phyloP scores from a whole-genome alignment of 2,888 invertebrate species.

The Cheilosia scutellata region DNA sequence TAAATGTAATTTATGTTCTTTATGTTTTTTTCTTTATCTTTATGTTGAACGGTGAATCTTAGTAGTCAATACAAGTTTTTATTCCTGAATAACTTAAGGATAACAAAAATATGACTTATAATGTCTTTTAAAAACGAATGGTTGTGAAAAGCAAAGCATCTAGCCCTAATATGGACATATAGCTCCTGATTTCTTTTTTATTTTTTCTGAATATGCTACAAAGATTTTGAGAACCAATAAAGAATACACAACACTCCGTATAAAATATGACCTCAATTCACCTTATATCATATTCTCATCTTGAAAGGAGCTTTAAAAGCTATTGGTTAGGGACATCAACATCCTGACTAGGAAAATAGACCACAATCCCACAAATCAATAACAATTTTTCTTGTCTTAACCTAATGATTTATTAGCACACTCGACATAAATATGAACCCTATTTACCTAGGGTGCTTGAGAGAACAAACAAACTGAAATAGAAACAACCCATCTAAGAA shows the following conservation, averaged over 20 bases:
- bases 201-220: too few relatives aligned
- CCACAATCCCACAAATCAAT: constrained; percentile 55
- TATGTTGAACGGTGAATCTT: too few relatives aligned
- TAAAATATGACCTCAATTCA: neutral
- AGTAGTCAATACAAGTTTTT: too few relatives aligned
- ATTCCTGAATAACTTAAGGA: too few relatives aligned
- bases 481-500: constrained; percentile 46
- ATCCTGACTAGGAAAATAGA: constrained; percentile 39
- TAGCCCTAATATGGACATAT: too few relatives aligned
- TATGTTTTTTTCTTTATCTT: too few relatives aligned
- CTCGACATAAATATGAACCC: constrained; percentile 41
- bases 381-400: constrained; percentile 58
- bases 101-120: too few relatives aligned
- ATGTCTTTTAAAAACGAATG: too few relatives aligned
- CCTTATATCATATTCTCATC: constrained; percentile 5
- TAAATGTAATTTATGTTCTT: too few relatives aligned
- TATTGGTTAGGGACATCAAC: constrained; percentile 20
- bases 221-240: too few relatives aligned
- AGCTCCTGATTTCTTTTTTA: too few relatives aligned
- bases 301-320: neutral
- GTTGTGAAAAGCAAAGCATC: too few relatives aligned
- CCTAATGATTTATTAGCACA: constrained; percentile 58
- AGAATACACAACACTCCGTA: neutral
- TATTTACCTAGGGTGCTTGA: constrained; percentile 48
- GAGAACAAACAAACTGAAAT: constrained; percentile 45